Evolutionary conservation across 1,140 invertebrate species (phyloP).

Genomic region (Metaphire vulgaris): DNA sequence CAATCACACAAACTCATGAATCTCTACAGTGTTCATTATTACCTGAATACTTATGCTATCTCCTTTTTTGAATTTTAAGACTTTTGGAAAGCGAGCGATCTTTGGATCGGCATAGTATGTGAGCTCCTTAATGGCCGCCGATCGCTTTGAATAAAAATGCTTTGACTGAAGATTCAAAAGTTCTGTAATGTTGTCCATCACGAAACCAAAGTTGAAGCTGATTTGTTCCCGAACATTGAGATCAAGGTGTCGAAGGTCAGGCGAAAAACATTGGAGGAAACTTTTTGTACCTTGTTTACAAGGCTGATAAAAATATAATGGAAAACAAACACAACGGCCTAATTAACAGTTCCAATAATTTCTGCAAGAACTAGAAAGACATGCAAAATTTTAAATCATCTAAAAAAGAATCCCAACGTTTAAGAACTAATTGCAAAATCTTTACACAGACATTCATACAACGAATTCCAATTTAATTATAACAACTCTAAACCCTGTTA

Average conservation of each 20-base stretch:
- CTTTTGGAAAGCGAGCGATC: neutral
- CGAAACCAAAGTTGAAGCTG: neutral
- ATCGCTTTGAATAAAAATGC: neutral
- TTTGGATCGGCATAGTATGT: neutral
- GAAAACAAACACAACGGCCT: no score
- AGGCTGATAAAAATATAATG: no score
- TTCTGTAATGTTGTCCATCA: neutral
- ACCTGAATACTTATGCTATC: neutral
- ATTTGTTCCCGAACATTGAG: neutral
- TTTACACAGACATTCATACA: no score
- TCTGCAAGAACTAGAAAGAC: no score
- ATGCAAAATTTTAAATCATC: no score
- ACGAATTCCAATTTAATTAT: no score
- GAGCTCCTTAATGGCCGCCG: neutral
- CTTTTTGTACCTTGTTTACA: neutral
- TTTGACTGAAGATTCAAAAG: neutral
- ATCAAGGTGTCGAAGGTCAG: neutral
- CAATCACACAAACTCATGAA: no score
- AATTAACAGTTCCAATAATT: no score
- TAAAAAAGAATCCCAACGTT: no score
- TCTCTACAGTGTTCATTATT: no score
- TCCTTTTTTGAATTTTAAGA: neutral
- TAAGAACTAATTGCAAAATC: no score
- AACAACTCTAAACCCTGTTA: no score
- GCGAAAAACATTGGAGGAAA: neutral